These are phyloP conservation scores for Aromia moschata DNA, from an alignment of 2,888 invertebrate species.

Conservation along the genomic window DNA sequence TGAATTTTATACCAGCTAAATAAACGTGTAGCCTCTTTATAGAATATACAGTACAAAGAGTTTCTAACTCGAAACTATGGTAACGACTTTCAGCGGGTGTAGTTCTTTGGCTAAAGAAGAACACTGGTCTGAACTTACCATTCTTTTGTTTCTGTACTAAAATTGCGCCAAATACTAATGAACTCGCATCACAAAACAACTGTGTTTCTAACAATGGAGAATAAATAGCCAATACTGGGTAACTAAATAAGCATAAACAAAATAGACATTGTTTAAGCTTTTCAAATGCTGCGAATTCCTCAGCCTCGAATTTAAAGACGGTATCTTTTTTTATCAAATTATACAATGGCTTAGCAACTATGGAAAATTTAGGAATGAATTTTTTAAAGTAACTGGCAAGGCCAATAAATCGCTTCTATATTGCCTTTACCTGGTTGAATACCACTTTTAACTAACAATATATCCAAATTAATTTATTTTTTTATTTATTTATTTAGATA, in stretches of 20 bases:
- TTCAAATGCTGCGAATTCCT: background rate
- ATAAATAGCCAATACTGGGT: constrained; percentile 13
- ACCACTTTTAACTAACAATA: background rate
- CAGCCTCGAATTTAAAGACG: background rate
- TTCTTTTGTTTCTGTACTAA: constrained; percentile 10
- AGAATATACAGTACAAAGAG: constrained; percentile 37
- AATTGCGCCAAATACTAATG: constrained; percentile 7
- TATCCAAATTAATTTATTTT: background rate
- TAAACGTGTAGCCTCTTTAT: constrained; percentile 31
- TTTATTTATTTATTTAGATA: too few relatives aligned
- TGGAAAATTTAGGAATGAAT: background rate
- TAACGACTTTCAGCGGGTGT: constrained; percentile 8
- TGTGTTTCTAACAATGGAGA: constrained; percentile 9
- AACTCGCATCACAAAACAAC: constrained; percentile 16
- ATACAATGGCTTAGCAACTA: constrained; percentile 7
- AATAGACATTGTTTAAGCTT: constrained; percentile 4
- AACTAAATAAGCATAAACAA: too few relatives aligned
- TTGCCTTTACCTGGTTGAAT: background rate
- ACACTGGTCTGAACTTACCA: constrained; percentile 6
- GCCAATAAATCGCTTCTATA: background rate
- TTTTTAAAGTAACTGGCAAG: background rate
- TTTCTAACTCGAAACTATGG: constrained; percentile 20
- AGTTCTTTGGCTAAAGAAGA: constrained; percentile 17
- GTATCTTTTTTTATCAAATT: background rate
- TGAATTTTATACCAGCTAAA: constrained; percentile 35